These are phyloP conservation scores for Luperina testacea DNA, from an alignment of 2,888 invertebrate genomes.

Conservation along the genomic window DNA sequence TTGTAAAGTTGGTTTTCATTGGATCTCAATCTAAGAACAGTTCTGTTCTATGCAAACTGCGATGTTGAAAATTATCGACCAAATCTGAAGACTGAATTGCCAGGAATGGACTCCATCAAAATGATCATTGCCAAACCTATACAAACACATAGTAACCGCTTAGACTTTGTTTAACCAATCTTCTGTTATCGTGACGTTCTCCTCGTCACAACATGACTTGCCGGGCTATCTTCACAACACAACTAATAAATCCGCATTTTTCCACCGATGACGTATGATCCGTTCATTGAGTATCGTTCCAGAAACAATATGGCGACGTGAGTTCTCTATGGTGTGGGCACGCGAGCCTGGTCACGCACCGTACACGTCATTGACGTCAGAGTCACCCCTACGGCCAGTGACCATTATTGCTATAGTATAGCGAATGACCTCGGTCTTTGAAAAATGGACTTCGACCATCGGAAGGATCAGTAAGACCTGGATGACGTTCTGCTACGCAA, in stretches of 20 bases:
- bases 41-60: neutral
- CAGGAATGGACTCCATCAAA: neutral
- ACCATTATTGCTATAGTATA: constrained; percentile 18
- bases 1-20: no score
- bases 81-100: neutral
- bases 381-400: constrained; percentile 45
- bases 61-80: neutral
- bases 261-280: constrained; percentile 29
- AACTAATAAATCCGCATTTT: constrained; percentile 23
- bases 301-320: constrained; percentile 24
- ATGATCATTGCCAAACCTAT: neutral
- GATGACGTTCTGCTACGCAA: no score
- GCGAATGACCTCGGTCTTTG: neutral
- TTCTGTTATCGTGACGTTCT: constrained; percentile 18
- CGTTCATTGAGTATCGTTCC: constrained; percentile 36
- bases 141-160: constrained; percentile 12
- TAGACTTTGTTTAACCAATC: constrained; percentile 5
- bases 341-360: constrained; percentile 66
- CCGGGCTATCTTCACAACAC: constrained; percentile 31
- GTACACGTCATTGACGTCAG: constrained; percentile 74
- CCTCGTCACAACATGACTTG: constrained; percentile 21
- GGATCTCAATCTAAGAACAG: neutral
- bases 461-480: neutral
- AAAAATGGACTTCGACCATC: neutral
- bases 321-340: constrained; percentile 54